Evolutionary conservation across 1,140 invertebrate genomes (phyloP).

Genomic region (Magallana ariakensis): DNA sequence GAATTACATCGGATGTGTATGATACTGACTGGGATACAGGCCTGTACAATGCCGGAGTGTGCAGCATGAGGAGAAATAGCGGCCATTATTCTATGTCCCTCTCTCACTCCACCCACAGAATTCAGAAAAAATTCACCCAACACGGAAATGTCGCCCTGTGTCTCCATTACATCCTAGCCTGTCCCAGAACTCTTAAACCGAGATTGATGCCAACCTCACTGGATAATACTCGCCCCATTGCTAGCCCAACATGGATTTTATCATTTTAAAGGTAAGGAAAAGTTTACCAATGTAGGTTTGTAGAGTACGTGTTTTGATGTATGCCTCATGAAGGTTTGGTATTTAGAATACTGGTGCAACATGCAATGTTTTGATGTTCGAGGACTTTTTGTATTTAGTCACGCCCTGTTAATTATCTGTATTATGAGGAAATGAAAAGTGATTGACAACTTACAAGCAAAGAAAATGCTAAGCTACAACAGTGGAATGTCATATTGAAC

Average conservation of each 20-base stretch:
- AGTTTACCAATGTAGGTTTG: neutral
- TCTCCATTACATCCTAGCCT: neutral
- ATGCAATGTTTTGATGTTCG: conserved; percentile 1
- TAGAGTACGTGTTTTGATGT: neutral
- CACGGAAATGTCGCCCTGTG: neutral
- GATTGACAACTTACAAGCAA: conserved; percentile 21
- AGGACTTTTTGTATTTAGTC: neutral
- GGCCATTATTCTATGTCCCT: neutral
- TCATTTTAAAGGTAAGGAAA: conserved; percentile 20
- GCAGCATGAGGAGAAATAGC: neutral
- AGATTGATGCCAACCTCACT: neutral
- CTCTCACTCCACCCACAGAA: neutral
- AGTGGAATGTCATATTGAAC: neutral
- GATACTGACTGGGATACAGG: neutral
- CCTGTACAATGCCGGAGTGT: neutral
- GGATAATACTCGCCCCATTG: neutral
- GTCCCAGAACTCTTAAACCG: neutral
- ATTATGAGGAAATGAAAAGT: conserved; percentile 15
- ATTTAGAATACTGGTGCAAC: neutral
- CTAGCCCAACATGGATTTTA: conserved; percentile 7
- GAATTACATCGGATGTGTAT: conserved; percentile 3
- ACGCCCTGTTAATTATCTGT: conserved; percentile 6
- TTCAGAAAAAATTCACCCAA: neutral
- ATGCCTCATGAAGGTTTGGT: neutral
- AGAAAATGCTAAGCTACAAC: neutral